phyloP scores from a whole-genome alignment of 2,888 invertebrate species.

The Agrotis segetum region DNA sequence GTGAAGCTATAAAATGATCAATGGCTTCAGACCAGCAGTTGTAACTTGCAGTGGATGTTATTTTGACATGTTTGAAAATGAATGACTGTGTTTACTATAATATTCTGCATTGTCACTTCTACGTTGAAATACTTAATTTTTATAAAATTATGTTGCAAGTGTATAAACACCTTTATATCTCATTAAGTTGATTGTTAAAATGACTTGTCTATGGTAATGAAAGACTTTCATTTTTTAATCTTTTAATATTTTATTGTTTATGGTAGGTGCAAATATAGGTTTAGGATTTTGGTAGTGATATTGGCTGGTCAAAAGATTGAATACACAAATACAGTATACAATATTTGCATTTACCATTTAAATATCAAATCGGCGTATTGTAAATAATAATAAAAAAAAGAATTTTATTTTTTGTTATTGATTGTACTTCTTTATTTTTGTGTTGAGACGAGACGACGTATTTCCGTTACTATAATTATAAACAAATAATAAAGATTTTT shows the following conservation, averaged over 20 bases:
- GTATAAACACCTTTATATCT: constrained; percentile 62
- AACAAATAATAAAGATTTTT: constrained; percentile 86
- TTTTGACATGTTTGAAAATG: no score
- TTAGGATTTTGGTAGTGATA: constrained; percentile 65
- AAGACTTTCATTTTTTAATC: constrained; percentile 71
- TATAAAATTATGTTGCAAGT: constrained; percentile 54
- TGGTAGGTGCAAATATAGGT: constrained; percentile 67
- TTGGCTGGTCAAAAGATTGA: constrained; percentile 65
- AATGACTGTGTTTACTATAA: no score
- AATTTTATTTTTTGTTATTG: constrained; percentile 85
- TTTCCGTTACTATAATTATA: constrained; percentile 85
- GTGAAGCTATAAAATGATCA: background rate
- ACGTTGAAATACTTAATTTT: constrained; percentile 1
- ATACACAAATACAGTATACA: constrained; percentile 62
- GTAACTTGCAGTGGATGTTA: background rate
- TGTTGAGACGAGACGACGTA: constrained; percentile 79
- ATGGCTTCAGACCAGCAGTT: constrained; percentile 4
- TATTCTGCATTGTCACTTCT: no score
- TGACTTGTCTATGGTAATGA: constrained; percentile 71
- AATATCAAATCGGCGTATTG: constrained; percentile 72
- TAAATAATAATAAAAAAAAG: constrained; percentile 81
- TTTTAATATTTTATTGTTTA: constrained; percentile 57
- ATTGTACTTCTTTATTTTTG: constrained; percentile 85
- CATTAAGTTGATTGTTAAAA: constrained; percentile 78
- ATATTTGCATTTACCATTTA: constrained; percentile 70